Conservation (phyloP, 1,140 invertebrate species). For the Drosophila watanabei region DNA sequence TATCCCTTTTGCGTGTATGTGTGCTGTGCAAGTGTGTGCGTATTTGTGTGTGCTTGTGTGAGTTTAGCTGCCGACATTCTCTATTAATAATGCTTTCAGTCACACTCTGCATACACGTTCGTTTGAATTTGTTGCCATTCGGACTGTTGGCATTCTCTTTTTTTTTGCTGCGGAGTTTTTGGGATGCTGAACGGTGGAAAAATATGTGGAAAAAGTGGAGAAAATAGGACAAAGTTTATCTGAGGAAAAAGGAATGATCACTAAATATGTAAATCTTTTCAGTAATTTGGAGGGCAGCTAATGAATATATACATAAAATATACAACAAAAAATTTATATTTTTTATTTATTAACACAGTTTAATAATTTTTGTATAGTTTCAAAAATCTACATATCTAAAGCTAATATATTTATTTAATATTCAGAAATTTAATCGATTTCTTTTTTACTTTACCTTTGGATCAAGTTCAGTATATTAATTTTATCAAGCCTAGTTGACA, state of each 20-base stretch:
- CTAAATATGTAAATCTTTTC: too few relatives aligned
- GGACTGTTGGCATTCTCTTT: constrained; percentile 50
- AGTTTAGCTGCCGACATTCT: constrained; percentile 70
- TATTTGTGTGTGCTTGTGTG: constrained; percentile 32
- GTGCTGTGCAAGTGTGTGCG: constrained; percentile 11
- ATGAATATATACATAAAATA: too few relatives aligned
- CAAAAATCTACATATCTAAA: too few relatives aligned
- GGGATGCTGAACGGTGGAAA: constrained; percentile 37
- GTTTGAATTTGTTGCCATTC: constrained; percentile 74
- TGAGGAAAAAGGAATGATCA: not conserved
- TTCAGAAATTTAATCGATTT: too few relatives aligned
- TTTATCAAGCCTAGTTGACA: not conserved
- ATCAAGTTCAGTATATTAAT: too few relatives aligned
- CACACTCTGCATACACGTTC: constrained; percentile 80
- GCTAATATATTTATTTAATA: too few relatives aligned
- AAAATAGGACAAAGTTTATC: not conserved
- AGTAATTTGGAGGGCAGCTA: too few relatives aligned
- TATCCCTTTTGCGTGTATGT: constrained; percentile 60
- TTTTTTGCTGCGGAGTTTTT: not conserved
- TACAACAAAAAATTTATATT: too few relatives aligned
- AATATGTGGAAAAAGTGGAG: not conserved
- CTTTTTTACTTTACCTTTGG: too few relatives aligned
- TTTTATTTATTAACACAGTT: too few relatives aligned
- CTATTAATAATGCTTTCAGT: constrained; percentile 83
- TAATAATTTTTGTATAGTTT: too few relatives aligned